These are phyloP conservation scores for Cheirogaleus major DNA, from an alignment of 2,797 vertebrate species.

Conservation along the genomic window DNA sequence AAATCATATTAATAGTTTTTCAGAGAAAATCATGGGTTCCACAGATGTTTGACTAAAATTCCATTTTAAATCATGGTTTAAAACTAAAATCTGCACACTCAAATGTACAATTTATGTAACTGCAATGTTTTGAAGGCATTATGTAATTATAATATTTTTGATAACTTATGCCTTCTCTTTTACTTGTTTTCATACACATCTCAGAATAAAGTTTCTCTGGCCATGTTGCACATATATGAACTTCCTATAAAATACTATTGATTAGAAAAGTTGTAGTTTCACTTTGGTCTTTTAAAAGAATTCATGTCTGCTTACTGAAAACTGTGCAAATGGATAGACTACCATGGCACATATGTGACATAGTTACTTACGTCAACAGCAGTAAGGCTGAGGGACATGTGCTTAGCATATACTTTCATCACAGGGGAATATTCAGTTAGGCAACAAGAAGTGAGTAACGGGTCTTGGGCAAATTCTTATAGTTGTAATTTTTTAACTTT, in stretches of 20 bases:
- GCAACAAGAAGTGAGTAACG: background rate
- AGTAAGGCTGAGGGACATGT: background rate
- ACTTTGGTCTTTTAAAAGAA: background rate
- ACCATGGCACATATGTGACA: background rate
- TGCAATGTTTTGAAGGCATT: background rate
- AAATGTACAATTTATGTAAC: background rate
- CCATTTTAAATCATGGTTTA: background rate
- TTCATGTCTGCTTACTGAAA: background rate
- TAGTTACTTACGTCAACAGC: background rate
- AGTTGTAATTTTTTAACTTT: background rate
- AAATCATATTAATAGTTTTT: background rate
- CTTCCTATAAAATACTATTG: background rate
- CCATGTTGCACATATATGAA: background rate
- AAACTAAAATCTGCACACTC: background rate
- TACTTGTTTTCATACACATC: background rate
- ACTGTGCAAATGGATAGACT: background rate
- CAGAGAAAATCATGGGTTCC: background rate
- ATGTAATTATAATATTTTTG: background rate
- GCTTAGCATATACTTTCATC: background rate
- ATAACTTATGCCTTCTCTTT: background rate
- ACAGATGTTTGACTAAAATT: background rate
- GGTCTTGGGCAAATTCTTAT: background rate
- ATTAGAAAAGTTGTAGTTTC: background rate
- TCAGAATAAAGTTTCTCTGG: background rate
- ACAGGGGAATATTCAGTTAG: background rate